Conservation (phyloP, 2,797 vertebrate species). For the Cyprinella venusta region DNA sequence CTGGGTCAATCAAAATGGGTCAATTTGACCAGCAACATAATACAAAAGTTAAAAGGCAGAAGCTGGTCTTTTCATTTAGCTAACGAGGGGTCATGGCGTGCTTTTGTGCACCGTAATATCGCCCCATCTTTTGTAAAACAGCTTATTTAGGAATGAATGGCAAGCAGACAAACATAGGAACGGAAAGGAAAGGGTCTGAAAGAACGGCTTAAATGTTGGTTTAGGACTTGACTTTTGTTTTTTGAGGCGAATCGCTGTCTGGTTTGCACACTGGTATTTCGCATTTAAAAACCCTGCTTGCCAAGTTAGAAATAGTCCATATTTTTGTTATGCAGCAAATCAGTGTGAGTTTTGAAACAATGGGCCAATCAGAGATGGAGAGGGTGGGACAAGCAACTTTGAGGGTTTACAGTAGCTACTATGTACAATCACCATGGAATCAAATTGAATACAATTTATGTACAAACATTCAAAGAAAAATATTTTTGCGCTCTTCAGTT, state of each 20-base stretch:
- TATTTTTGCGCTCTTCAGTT: background rate
- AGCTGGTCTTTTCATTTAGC: background rate
- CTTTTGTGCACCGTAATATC: background rate
- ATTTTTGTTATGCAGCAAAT: background rate
- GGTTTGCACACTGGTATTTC: background rate
- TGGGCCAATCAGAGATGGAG: background rate
- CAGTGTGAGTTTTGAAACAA: background rate
- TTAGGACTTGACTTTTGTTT: constrained; percentile 1
- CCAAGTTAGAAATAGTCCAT: background rate
- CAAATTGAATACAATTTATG: background rate
- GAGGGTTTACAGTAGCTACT: background rate
- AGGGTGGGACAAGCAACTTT: background rate
- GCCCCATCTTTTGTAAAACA: background rate
- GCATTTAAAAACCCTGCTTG: background rate
- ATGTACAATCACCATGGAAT: background rate
- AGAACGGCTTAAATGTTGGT: background rate
- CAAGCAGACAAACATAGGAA: background rate
- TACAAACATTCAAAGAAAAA: no score
- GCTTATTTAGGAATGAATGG: background rate
- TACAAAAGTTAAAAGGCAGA: background rate
- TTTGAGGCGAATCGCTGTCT: background rate
- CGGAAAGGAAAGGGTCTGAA: background rate
- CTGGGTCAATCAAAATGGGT: background rate
- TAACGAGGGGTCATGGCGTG: background rate
- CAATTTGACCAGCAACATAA: background rate